A percentile compares a stretch with the other conserved stretches of the same genome.
phyloP scores from a whole-genome alignment of 2,888 invertebrate species.

The Lasioglossum pauxillum region DNA sequence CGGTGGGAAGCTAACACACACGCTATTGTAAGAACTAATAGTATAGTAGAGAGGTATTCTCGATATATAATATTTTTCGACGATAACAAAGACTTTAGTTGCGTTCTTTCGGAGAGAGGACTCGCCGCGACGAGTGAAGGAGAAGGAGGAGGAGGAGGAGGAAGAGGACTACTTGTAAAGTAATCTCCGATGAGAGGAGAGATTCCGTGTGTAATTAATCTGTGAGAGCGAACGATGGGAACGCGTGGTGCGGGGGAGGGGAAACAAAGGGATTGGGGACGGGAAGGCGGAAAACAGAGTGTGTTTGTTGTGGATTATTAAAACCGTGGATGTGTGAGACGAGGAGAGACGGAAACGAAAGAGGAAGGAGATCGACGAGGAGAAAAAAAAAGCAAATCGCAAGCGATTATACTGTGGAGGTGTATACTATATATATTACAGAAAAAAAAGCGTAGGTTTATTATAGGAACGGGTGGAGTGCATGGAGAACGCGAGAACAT shows the following conservation, averaged over 20 bases:
- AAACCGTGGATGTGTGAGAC: slow-evolving; percentile 19
- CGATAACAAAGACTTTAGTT: slow-evolving; percentile 79
- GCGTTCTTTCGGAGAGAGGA: slow-evolving; percentile 61
- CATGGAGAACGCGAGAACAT: slow-evolving; percentile 50
- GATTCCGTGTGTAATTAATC: slow-evolving; percentile 28
- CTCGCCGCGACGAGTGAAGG: slow-evolving; percentile 37
- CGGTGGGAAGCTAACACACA: slow-evolving; percentile 1
- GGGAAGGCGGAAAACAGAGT: not conserved
- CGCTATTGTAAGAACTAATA: slow-evolving; percentile 73
- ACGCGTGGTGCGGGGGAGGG: slow-evolving; percentile 11
- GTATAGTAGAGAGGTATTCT: slow-evolving; percentile 81
- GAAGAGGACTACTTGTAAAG: slow-evolving; percentile 80
- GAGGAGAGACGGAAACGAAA: slow-evolving; percentile 18
- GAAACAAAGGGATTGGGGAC: not conserved
- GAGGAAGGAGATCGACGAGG: not conserved
- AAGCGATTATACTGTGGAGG: slow-evolving; percentile 73
- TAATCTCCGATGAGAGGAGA: slow-evolving; percentile 72
- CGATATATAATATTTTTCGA: slow-evolving; percentile 81
- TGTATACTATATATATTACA: slow-evolving; percentile 71
- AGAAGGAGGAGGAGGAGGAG: not conserved
- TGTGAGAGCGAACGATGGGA: slow-evolving; percentile 11
- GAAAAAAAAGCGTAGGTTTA: slow-evolving; percentile 64
- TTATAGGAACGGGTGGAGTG: slow-evolving; percentile 50
- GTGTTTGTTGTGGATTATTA: slow-evolving; percentile 30
- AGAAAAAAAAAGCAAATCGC: slow-evolving; percentile 39